phyloP scores from a whole-genome alignment of 2,797 vertebrate species.

The Spinus pinus region DNA sequence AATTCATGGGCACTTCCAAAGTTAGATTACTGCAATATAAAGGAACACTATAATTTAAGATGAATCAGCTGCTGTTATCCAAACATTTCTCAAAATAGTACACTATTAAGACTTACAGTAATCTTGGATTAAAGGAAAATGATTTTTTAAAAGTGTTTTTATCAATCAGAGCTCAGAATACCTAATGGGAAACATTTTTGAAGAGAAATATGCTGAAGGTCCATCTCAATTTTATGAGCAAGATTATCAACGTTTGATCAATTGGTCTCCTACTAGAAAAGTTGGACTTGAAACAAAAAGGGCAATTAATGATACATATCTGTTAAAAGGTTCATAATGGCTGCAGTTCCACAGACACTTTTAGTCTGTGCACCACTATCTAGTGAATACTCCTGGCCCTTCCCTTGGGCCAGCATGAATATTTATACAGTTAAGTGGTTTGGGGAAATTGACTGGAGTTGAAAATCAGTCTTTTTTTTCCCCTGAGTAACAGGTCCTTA shows the following conservation, averaged over 20 bases:
- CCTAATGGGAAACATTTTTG: not conserved
- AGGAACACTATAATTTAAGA: not conserved
- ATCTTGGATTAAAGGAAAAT: not conserved
- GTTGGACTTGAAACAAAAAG: not conserved
- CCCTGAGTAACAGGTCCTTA: not conserved
- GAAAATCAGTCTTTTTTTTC: not conserved
- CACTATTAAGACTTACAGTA: not conserved
- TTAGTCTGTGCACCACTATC: not conserved
- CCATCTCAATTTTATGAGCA: not conserved
- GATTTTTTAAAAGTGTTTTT: accelerated
- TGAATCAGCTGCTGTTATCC: not conserved
- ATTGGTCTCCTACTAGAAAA: not conserved
- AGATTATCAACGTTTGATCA: not conserved
- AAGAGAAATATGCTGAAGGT: not conserved
- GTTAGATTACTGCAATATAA: not conserved
- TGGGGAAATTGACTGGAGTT: not conserved
- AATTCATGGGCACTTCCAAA: not conserved
- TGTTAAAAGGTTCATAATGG: constrained; percentile 2
- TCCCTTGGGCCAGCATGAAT: not conserved
- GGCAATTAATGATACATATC: not conserved
- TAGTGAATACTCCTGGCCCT: not conserved
- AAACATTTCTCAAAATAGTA: not conserved
- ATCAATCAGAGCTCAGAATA: not conserved
- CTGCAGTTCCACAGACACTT: not conserved
- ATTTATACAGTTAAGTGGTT: not conserved